These are phyloP conservation scores for Halocynthia aurantium DNA, from an alignment of 23 tunicate genomes.

Conservation along the genomic window DNA sequence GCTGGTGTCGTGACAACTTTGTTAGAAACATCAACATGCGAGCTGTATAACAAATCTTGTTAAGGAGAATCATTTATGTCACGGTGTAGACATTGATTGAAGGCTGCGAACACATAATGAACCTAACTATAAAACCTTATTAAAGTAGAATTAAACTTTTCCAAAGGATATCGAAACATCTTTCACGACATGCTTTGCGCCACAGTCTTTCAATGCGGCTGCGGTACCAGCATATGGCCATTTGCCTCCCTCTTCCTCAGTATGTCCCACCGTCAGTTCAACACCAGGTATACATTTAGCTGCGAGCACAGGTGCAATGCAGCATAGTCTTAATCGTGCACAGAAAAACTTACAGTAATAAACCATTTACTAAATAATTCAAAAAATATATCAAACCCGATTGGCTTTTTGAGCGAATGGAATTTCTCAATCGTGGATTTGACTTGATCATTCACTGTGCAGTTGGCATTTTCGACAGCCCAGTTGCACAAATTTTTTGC, in stretches of 20 bases:
- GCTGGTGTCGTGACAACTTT: slow-evolving; percentile 83
- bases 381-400: slow-evolving; percentile 28
- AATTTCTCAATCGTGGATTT: slow-evolving; percentile 49
- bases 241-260: slow-evolving; percentile 50
- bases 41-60: slow-evolving; percentile 22
- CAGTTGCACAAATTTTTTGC: slow-evolving; percentile 79
- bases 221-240: slow-evolving; percentile 94
- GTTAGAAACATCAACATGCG: slow-evolving; percentile 50
- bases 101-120: neutral
- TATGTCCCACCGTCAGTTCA: slow-evolving; percentile 63
- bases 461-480: slow-evolving; percentile 54
- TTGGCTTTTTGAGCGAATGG: slow-evolving; percentile 45
- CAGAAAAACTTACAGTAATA: neutral
- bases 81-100: neutral
- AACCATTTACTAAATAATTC: neutral
- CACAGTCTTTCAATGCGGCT: slow-evolving; percentile 60
- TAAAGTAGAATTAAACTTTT: neutral
- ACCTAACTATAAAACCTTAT: neutral
- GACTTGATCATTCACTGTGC: slow-evolving; percentile 58
- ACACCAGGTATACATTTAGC: slow-evolving; percentile 82
- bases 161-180: slow-evolving; percentile 84
- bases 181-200: slow-evolving; percentile 66
- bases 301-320: slow-evolving; percentile 89
- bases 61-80: neutral
- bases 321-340: slow-evolving; percentile 30